Evolutionary conservation across 2,113 vertebrate genomes (phyloP).

Genomic region (Variabilichromis moorii): DNA sequence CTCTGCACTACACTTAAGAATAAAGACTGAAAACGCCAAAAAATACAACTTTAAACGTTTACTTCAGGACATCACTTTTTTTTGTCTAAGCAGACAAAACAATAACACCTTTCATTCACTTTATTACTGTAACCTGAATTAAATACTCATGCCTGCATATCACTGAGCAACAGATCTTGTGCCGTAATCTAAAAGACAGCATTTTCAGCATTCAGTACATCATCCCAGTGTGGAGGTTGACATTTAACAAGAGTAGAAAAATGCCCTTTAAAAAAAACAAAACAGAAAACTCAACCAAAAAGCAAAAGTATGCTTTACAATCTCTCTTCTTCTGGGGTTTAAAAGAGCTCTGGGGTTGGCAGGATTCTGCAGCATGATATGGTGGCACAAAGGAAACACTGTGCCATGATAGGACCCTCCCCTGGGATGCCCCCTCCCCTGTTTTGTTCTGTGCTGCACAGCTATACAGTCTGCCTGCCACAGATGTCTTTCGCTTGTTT

Average conservation of each 20-base stretch:
- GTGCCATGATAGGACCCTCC: conserved; percentile 5
- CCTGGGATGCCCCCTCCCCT: neutral
- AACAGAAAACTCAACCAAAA: neutral
- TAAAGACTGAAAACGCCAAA: neutral
- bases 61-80: neutral
- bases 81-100: neutral
- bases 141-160: neutral
- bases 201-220: neutral
- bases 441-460: neutral
- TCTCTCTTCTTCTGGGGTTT: neutral
- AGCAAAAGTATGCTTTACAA: neutral
- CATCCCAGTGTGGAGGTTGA: neutral
- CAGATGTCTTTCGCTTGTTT: neutral
- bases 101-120: neutral
- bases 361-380: neutral
- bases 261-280: neutral
- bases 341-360: neutral
- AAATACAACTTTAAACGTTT: neutral
- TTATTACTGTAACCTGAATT: neutral
- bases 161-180: neutral
- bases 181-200: neutral
- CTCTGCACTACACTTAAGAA: neutral
- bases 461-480: neutral
- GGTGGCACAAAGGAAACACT: neutral
- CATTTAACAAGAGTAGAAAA: conserved; percentile 10